Evolutionary conservation across 2,888 invertebrate genomes (phyloP), one percentile per base, ranked within the genome.

Genomic region (Octonoba sinensis): DNA sequence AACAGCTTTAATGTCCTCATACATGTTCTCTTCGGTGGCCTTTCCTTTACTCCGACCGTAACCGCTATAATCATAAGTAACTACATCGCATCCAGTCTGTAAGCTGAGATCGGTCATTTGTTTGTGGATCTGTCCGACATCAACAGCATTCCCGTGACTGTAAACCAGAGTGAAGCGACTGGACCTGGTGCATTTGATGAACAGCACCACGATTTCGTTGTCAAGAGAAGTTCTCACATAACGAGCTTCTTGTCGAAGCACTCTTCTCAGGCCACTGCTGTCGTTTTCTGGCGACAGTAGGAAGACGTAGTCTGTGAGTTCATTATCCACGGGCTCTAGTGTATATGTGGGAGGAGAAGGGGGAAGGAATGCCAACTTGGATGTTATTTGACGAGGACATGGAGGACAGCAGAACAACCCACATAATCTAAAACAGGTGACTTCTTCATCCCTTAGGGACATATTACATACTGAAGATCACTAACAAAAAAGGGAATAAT

Each of bases 401-500:
- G 99, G 99, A 88, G 99, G 99, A 92, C 99, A 99, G 92, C 99
- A 99, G 91, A 99, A 99, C 90, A 99, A 92, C 91, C 97, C 97
- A 92, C 98, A 84, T 4, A 70, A 36, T 27, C 27, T 60, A 27
- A 22, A 22, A 13, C 47, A 76, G n/a, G 84, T 83, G n/a, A 84
- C 82, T 36, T 83, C 83, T 82, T 79, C 84, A 66, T 76, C 69
- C 27, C 22, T 49, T 20, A 36, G 11, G 6, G 36, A 36, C 36
- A 36, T 36, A 11, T 36, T 36, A 36, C 36, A 36, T 36, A 1
- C 11, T 36, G 36, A 36, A 4, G 36, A 36, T 8, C 36, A 8
- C 8, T 4, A 36, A 36, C 11, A 36, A 11, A 36, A 11, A 36
- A 36, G 11, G 36, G 27, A 36, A 36, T 1, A 36, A 36, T 36